Conservation (phyloP, 92 coral and sea anemone genomes). For the Montipora capitata region DNA sequence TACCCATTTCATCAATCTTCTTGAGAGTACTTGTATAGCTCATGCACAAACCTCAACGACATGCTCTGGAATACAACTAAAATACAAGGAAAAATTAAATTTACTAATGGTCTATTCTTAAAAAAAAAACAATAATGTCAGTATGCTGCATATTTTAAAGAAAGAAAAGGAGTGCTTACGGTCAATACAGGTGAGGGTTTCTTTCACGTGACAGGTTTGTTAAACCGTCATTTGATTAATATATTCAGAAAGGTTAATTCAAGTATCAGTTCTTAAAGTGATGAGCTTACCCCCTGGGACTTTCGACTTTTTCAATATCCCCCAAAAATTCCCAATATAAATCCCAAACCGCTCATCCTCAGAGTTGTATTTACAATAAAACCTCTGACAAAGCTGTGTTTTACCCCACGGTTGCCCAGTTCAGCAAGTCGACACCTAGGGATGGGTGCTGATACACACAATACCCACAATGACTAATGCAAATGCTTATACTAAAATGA, state of each 20-base stretch:
- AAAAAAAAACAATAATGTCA: not conserved
- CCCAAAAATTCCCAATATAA: too few species aligned
- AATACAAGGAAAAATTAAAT: not conserved
- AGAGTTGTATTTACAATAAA: too few species aligned
- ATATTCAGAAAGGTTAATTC: too few species aligned
- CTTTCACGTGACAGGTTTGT: not conserved
- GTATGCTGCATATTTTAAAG: not conserved
- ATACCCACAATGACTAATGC: not conserved
- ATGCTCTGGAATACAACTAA: conserved; percentile 27
- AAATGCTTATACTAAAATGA: not conserved
- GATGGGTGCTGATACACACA: too few species aligned
- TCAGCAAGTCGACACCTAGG: too few species aligned
- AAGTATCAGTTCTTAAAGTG: too few species aligned
- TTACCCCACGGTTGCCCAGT: too few species aligned
- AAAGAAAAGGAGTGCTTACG: not conserved
- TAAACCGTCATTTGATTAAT: not conserved
- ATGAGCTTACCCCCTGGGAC: too few species aligned
- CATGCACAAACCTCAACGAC: conserved; percentile 45
- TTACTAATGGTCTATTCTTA: not conserved
- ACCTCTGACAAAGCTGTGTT: too few species aligned
- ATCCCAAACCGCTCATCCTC: too few species aligned
- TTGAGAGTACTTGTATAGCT: conserved; percentile 24
- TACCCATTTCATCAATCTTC: conserved; percentile 51
- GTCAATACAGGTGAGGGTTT: not conserved
- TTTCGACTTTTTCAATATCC: too few species aligned